Evolutionary conservation across 1,140 invertebrate genomes (phyloP).

Genomic region (Microplitis demolitor): DNA sequence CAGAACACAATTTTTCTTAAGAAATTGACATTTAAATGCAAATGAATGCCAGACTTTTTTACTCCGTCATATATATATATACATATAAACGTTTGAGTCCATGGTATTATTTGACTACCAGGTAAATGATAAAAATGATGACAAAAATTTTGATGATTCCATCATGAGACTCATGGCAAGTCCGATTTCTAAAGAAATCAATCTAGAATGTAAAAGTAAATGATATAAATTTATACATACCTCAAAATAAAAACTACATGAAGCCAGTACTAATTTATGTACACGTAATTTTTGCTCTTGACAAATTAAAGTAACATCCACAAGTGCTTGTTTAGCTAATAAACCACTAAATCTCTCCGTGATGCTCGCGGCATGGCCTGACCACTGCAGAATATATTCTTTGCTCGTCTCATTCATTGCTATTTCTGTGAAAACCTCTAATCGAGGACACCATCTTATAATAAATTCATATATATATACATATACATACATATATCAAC

Average conservation of each 20-base stretch:
- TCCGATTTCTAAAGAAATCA: too few relatives aligned
- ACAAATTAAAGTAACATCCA: conserved; percentile 67
- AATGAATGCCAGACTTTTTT: too few relatives aligned
- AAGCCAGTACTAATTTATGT: conserved; percentile 66
- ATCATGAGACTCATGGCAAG: too few relatives aligned
- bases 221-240: conserved; percentile 39
- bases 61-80: too few relatives aligned
- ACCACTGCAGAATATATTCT: conserved; percentile 61
- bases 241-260: conserved; percentile 70
- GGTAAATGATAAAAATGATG: too few relatives aligned
- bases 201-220: background rate
- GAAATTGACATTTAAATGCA: too few relatives aligned
- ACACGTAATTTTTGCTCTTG: conserved; percentile 66
- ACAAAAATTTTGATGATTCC: too few relatives aligned
- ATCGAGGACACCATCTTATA: conserved; percentile 17
- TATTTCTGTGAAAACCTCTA: conserved; percentile 25
- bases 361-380: conserved; percentile 62
- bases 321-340: conserved; percentile 64
- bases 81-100: too few relatives aligned
- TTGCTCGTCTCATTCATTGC: conserved; percentile 51
- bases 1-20: too few relatives aligned
- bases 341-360: conserved; percentile 64
- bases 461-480: background rate
- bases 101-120: too few relatives aligned
- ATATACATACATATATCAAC: too few relatives aligned